phyloP scores from a whole-genome alignment of 2,113 vertebrate species.

The Desmodus rotundus region DNA sequence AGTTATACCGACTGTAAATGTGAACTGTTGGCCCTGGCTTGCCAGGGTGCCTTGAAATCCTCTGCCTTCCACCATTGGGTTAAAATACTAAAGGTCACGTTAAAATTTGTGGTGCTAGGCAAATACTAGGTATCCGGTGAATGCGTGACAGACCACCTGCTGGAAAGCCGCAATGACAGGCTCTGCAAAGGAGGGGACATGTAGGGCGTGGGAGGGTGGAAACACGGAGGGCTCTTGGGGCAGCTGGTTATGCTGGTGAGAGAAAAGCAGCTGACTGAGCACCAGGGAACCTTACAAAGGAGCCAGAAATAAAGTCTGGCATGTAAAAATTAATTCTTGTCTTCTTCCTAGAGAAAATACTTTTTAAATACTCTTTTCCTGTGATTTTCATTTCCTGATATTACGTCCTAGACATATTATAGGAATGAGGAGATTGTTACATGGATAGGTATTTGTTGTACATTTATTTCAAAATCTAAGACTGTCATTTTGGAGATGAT shows the following conservation, averaged over 20 bases:
- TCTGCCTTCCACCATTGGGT: neutral
- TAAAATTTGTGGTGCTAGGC: neutral
- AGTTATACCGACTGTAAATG: neutral
- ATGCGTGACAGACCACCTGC: neutral
- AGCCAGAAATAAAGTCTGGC: neutral
- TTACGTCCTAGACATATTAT: neutral
- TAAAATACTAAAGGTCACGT: neutral
- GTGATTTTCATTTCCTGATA: neutral
- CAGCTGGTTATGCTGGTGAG: neutral
- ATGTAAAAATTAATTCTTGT: neutral
- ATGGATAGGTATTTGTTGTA: neutral
- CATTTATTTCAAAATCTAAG: neutral
- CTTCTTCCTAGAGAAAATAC: neutral
- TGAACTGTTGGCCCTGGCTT: neutral
- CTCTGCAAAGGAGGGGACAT: rapidly evolving
- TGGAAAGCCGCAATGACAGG: neutral
- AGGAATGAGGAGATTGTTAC: neutral
- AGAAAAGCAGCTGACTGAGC: neutral
- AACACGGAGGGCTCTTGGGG: neutral
- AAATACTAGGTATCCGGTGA: neutral
- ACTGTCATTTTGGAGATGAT: neutral
- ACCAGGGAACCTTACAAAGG: neutral
- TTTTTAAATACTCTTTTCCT: neutral
- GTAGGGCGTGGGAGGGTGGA: neutral
- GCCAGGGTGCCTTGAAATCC: neutral